These are phyloP conservation scores for Timandra comae DNA, from an alignment of 2,888 invertebrate genomes.

Conservation along the genomic window DNA sequence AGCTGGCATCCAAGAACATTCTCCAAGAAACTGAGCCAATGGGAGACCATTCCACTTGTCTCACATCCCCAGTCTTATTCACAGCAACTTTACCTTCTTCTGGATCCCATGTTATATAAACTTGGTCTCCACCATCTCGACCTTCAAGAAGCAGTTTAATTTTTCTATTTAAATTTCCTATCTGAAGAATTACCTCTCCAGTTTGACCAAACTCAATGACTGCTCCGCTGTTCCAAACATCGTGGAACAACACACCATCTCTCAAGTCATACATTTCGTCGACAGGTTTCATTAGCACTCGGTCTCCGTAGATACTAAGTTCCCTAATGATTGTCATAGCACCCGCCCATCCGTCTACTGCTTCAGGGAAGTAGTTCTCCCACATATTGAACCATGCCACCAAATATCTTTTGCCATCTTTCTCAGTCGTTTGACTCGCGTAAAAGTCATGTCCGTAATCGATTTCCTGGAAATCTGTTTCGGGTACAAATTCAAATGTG, in stretches of 20 bases:
- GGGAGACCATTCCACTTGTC: constrained; percentile 59
- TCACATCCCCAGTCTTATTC: constrained; percentile 47
- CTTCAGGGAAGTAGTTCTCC: constrained; percentile 54
- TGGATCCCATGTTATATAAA: constrained; percentile 45
- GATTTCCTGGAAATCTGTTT: constrained; percentile 56
- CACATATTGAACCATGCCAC: constrained; percentile 68
- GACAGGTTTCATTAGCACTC: constrained; percentile 54
- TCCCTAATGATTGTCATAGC: constrained; percentile 60
- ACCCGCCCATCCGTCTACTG: constrained; percentile 63
- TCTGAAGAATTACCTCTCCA: constrained; percentile 45
- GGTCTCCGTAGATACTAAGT: constrained; percentile 39
- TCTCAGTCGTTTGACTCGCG: constrained; percentile 56
- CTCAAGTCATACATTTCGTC: constrained; percentile 42
- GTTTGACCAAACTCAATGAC: constrained; percentile 41
- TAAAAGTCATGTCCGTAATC: constrained; percentile 71
- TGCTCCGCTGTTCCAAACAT: constrained; percentile 27
- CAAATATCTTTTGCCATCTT: constrained; percentile 50
- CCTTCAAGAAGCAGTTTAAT: constrained; percentile 49
- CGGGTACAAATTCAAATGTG: constrained; percentile 50
- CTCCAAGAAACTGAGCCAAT: constrained; percentile 41
- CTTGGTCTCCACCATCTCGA: constrained; percentile 41
- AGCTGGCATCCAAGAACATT: constrained; percentile 60
- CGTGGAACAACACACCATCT: constrained; percentile 29
- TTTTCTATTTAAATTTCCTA: constrained; percentile 35
- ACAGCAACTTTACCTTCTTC: constrained; percentile 43